Conservation (phyloP, 2,888 invertebrate genomes). For the Chrysotoxum bicinctum region DNA sequence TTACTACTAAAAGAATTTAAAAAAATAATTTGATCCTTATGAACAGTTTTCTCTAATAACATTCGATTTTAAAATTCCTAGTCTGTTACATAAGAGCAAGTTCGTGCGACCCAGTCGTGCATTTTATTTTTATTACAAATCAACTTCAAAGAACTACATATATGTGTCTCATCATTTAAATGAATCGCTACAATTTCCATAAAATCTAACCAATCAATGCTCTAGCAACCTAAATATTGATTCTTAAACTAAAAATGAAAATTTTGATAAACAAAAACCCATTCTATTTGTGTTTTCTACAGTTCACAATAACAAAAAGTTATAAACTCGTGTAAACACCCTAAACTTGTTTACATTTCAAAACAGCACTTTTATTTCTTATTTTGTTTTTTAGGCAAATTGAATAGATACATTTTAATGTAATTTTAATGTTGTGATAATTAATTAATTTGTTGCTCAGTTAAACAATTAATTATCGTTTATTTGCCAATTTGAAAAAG, state of each 20-base stretch:
- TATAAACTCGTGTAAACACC: constrained; percentile 46
- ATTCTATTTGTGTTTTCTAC: constrained; percentile 10
- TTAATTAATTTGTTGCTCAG: constrained; percentile 6
- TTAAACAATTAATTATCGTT: background rate
- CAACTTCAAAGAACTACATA: too few relatives aligned
- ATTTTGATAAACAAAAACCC: background rate
- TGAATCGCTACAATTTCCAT: background rate
- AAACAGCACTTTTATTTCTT: constrained; percentile 1
- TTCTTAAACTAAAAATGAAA: constrained; percentile 33
- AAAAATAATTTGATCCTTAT: too few relatives aligned
- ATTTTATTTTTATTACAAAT: too few relatives aligned
- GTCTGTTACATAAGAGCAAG: too few relatives aligned
- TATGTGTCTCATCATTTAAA: too few relatives aligned
- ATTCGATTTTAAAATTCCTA: too few relatives aligned
- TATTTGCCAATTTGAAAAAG: background rate
- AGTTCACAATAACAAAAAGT: constrained; percentile 4
- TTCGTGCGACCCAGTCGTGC: too few relatives aligned
- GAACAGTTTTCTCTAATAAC: too few relatives aligned
- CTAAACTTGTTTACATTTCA: constrained; percentile 38
- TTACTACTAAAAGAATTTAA: too few relatives aligned
- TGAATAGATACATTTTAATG: background rate
- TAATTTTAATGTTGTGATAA: constrained; percentile 3
- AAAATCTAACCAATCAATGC: constrained; percentile 11
- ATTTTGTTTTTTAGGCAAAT: background rate
- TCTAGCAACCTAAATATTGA: constrained; percentile 10